Conservation (phyloP, 2,113 vertebrate genomes). For the Suricata suricatta region DNA sequence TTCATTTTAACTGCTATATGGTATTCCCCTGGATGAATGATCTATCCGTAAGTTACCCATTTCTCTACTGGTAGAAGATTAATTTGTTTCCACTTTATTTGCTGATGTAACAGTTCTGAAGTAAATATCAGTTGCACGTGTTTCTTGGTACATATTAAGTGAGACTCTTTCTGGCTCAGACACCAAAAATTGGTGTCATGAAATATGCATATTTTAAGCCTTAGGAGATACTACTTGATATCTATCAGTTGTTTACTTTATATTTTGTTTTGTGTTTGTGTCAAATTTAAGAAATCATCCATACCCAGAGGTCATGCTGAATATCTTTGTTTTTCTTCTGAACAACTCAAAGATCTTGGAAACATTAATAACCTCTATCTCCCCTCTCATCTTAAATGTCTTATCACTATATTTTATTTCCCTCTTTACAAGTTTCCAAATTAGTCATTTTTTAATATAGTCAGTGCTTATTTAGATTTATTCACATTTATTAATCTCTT, state of each 20-base stretch:
- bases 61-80: not conserved
- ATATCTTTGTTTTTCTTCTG: not conserved
- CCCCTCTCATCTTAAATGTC: not conserved
- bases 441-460: not conserved
- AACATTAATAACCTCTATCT: not conserved
- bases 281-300: not conserved
- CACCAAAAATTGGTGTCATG: not conserved
- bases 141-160: not conserved
- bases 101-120: not conserved
- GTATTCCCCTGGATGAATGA: not conserved
- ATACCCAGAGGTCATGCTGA: not conserved
- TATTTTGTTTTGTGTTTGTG: not conserved
- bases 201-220: not conserved
- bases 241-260: not conserved
- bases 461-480: not conserved
- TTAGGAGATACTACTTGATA: not conserved
- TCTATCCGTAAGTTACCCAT: not conserved
- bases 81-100: not conserved
- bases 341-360: not conserved
- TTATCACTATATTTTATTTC: not conserved
- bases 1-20: not conserved
- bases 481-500: not conserved
- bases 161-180: not conserved
- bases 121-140: not conserved
- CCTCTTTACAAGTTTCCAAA: not conserved